Conservation (phyloP, 2,113 vertebrate species). For the Callionymus lyra region DNA sequence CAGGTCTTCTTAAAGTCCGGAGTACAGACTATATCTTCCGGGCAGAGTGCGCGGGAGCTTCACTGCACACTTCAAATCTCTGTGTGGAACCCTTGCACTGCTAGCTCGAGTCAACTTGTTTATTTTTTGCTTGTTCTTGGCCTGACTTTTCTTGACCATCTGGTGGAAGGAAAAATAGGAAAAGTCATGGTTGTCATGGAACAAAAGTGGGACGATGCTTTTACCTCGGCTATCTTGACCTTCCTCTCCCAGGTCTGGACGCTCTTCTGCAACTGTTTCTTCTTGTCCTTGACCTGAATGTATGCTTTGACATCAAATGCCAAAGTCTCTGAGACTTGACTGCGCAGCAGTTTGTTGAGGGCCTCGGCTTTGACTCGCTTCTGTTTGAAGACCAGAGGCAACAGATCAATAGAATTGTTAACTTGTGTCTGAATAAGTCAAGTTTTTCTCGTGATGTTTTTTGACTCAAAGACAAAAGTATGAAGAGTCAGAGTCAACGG, state of each 20-base stretch:
- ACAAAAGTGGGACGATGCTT: neutral
- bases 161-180: constrained; percentile 26
- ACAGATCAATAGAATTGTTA: too few species aligned
- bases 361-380: constrained; percentile 22
- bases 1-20: neutral
- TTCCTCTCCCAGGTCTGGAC: constrained; percentile 38
- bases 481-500: too few species aligned
- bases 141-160: constrained; percentile 30
- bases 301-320: constrained; percentile 28
- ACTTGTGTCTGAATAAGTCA: too few species aligned
- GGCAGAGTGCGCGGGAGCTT: constrained; percentile 36
- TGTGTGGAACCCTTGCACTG: constrained; percentile 5
- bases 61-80: neutral
- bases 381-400: constrained; percentile 9
- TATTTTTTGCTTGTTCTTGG: constrained; percentile 7
- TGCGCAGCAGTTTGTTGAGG: constrained; percentile 21
- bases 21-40: neutral
- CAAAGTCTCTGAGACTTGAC: constrained; percentile 27
- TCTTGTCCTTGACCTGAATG: constrained; percentile 32
- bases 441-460: too few species aligned
- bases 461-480: too few species aligned
- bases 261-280: constrained; percentile 34
- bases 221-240: constrained; percentile 45
- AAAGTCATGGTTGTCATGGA: neutral
- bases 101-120: constrained; percentile 8